Evolutionary conservation across 2,797 vertebrate genomes (phyloP).

Genomic region (Rhabdophis nuchalis): DNA sequence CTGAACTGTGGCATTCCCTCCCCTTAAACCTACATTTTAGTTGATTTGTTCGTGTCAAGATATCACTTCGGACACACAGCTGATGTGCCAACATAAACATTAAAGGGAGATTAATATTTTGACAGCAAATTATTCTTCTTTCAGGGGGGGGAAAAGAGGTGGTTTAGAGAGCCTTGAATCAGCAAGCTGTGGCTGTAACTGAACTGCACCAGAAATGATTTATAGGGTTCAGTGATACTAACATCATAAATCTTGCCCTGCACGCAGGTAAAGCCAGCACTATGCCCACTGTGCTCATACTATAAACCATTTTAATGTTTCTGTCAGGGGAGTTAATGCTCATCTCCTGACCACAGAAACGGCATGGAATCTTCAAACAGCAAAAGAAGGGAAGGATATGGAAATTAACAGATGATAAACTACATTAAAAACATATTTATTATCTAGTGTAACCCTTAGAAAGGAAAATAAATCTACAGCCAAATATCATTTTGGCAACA

Average conservation of each 20-base stretch:
- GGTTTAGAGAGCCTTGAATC: conserved; percentile 1
- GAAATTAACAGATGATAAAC: conserved; percentile 34
- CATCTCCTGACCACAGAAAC: conserved; percentile 23
- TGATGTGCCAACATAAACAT: conserved; percentile 2
- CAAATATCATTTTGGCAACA: conserved; percentile 12
- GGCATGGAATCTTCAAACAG: conserved; percentile 15
- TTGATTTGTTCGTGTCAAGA: neutral
- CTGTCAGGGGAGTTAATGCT: conserved; percentile 29
- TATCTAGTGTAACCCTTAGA: conserved; percentile 25
- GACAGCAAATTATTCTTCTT: conserved; percentile 12
- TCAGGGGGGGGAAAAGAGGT: neutral
- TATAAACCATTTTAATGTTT: conserved; percentile 46
- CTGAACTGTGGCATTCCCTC: neutral
- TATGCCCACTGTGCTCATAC: conserved; percentile 26
- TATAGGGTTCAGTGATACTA: conserved; percentile 34
- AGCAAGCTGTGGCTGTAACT: conserved; percentile 8
- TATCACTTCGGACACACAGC: neutral
- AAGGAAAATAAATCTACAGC: conserved; percentile 14
- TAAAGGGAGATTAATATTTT: conserved; percentile 16
- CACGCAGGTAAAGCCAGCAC: conserved; percentile 35
- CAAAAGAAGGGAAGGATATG: conserved; percentile 36
- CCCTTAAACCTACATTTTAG: neutral
- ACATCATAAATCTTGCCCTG: conserved; percentile 8
- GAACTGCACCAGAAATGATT: conserved; percentile 26
- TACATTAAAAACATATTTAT: conserved; percentile 30